phyloP scores from a whole-genome alignment of 2,113 vertebrate species.

The Onychorhynchus coronatus region DNA sequence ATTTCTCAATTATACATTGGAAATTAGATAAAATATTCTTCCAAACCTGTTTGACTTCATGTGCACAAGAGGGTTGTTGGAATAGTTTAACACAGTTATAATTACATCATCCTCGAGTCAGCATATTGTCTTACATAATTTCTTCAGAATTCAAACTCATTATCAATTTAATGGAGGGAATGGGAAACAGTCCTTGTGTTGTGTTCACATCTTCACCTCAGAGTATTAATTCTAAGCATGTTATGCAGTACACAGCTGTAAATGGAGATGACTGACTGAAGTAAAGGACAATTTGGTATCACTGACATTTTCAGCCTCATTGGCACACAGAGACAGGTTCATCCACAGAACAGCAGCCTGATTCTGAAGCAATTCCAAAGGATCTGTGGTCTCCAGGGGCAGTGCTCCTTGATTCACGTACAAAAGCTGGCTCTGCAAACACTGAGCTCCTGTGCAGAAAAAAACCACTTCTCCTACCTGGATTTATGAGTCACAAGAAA shows the following conservation, averaged over 20 bases:
- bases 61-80: neutral
- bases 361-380: neutral
- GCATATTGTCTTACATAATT: neutral
- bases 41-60: neutral
- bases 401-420: neutral
- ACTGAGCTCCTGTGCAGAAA: neutral
- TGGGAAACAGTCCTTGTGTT: neutral
- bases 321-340: neutral
- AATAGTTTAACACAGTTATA: neutral
- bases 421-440: neutral
- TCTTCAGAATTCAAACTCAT: constrained; percentile 3
- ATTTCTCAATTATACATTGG: constrained; percentile 14
- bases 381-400: neutral
- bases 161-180: neutral
- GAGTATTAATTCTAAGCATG: neutral
- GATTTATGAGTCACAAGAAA: neutral
- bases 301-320: neutral
- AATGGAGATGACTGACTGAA: neutral
- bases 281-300: neutral
- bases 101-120: neutral
- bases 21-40: constrained; percentile 44
- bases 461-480: neutral
- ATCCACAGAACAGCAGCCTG: neutral
- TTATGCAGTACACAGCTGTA: neutral
- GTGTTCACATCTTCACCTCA: neutral